These are phyloP conservation scores for Tipula helvola DNA, from an alignment of 2,888 invertebrate species.

Conservation along the genomic window DNA sequence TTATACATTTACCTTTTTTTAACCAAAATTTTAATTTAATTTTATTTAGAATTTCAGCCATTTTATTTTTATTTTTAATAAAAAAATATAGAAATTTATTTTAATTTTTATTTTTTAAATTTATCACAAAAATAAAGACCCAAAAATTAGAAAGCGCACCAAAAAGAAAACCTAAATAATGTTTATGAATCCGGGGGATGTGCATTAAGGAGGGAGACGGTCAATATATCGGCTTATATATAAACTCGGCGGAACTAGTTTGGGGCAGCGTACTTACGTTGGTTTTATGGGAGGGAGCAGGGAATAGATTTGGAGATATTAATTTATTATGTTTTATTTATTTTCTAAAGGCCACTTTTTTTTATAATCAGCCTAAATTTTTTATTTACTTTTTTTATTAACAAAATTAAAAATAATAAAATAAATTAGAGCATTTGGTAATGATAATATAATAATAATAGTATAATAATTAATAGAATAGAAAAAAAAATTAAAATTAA, in stretches of 20 bases:
- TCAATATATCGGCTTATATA: not conserved
- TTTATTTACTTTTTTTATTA: not conserved
- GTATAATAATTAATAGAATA: not conserved
- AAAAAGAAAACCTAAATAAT: not conserved
- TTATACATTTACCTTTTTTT: not conserved
- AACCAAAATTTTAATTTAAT: not conserved
- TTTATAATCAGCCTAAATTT: constrained; percentile 7
- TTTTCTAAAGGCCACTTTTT: constrained; percentile 8
- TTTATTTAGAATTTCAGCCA: not conserved
- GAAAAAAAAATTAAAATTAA: not conserved
- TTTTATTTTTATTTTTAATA: not conserved
- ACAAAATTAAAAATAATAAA: not conserved
- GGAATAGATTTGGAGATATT: not conserved
- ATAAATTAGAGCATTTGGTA: constrained; percentile 4
- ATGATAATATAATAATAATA: constrained; percentile 4
- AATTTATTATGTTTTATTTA: not conserved
- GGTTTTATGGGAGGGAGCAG: too few species aligned
- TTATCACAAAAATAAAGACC: constrained; percentile 4
- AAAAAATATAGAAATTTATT: constrained; percentile 1
- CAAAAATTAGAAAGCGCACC: not conserved
- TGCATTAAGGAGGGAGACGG: not conserved
- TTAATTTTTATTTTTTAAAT: not conserved
- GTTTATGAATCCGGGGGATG: not conserved
- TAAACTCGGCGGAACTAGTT: not conserved
- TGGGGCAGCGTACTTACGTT: not conserved